Percentiles rank a stretch among this genome's conserved stretches.
phyloP scores from a whole-genome alignment of 2,797 vertebrate genomes.

The Avahi laniger region DNA sequence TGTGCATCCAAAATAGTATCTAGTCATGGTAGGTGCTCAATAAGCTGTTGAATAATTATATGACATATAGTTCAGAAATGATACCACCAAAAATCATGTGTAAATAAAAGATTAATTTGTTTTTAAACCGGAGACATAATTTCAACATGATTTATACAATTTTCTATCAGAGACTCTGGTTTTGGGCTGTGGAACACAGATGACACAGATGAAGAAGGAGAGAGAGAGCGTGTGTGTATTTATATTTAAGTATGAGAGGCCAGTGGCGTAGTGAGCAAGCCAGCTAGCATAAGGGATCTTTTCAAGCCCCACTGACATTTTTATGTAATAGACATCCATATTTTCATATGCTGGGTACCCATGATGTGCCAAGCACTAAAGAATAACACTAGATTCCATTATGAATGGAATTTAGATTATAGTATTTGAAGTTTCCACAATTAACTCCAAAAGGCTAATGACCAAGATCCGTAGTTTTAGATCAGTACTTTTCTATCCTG shows the following conservation, averaged over 20 bases:
- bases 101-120: not conserved
- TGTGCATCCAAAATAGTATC: not conserved
- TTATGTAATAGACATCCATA: not conserved
- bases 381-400: not conserved
- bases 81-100: not conserved
- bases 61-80: not conserved
- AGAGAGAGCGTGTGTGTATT: not conserved
- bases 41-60: not conserved
- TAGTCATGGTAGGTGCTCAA: not conserved
- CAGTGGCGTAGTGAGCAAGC: not conserved
- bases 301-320: not conserved
- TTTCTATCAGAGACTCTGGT: not conserved
- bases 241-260: not conserved
- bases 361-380: not conserved
- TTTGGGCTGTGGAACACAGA: not conserved
- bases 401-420: not conserved
- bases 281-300: not conserved
- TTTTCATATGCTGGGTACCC: not conserved
- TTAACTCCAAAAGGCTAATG: conserved; percentile 2
- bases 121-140: not conserved
- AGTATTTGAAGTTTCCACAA: not conserved
- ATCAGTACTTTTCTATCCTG: not conserved
- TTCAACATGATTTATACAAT: not conserved
- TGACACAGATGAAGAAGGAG: not conserved
- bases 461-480: not conserved